Conservation (phyloP, 2,113 vertebrate genomes). For the Arothron firmamentum region DNA sequence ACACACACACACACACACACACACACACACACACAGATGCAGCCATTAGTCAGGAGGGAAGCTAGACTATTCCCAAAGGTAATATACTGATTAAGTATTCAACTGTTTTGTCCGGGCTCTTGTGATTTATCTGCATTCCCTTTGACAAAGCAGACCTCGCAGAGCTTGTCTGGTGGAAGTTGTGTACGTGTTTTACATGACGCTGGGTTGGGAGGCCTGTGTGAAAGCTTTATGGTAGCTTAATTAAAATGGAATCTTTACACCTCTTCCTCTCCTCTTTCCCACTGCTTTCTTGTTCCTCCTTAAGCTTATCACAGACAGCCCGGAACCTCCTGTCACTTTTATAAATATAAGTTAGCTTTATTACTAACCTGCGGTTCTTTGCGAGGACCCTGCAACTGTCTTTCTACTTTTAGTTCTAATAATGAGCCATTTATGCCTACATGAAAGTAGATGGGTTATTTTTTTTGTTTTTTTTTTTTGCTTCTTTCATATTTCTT, state of each 20-base stretch:
- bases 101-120: conserved; percentile 46
- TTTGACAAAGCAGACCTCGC: conserved; percentile 39
- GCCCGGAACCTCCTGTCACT: conserved; percentile 23
- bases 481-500: too few species aligned
- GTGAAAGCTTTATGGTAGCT: conserved; percentile 24
- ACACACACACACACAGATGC: not conserved
- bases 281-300: conserved; percentile 16
- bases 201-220: conserved; percentile 33
- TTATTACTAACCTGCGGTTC: not conserved
- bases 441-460: too few species aligned
- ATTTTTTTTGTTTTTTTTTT: too few species aligned
- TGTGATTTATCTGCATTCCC: conserved; percentile 58
- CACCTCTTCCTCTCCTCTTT: not conserved
- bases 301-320: conserved; percentile 29
- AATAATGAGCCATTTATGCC: conserved; percentile 45
- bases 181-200: conserved; percentile 33
- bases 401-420: conserved; percentile 16
- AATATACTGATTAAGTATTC: conserved; percentile 58
- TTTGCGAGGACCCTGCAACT: conserved; percentile 8
- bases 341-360: conserved; percentile 25
- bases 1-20: not conserved
- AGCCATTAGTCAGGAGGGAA: conserved; percentile 36
- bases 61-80: conserved; percentile 42
- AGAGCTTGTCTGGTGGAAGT: conserved; percentile 3
- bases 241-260: too few species aligned